phyloP scores from a whole-genome alignment of 2,888 invertebrate genomes.

The Notodonta ziczac region DNA sequence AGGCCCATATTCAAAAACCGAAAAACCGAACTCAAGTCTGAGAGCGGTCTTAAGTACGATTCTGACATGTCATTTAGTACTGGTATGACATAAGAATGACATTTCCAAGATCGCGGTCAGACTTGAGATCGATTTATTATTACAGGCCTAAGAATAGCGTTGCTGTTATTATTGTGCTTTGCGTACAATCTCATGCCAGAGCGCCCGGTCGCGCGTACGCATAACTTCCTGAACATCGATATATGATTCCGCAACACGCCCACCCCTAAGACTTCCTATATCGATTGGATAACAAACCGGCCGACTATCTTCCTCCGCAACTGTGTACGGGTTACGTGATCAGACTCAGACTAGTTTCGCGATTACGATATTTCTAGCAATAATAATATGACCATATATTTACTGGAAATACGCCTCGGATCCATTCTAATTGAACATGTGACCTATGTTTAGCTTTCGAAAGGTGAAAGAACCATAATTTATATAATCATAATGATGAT shows the following conservation, averaged over 20 bases:
- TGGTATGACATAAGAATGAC: too few species aligned
- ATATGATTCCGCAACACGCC: background rate
- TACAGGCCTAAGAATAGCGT: too few species aligned
- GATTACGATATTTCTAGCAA: background rate
- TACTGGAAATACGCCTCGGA: background rate
- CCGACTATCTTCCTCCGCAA: conserved; percentile 32
- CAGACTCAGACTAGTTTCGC: background rate
- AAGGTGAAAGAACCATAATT: background rate
- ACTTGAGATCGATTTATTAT: too few species aligned
- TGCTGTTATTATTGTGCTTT: too few species aligned
- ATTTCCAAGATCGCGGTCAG: too few species aligned
- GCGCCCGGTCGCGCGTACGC: too few species aligned
- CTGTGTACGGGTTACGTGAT: conserved; percentile 30
- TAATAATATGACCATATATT: background rate
- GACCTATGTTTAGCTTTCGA: background rate
- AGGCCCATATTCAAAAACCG: too few species aligned
- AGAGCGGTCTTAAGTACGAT: too few species aligned
- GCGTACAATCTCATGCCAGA: too few species aligned
- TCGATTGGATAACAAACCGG: conserved; percentile 38
- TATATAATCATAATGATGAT: too few species aligned
- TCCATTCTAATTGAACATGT: background rate
- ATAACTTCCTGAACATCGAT: background rate
- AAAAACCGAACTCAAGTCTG: too few species aligned
- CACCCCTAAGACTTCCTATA: conserved; percentile 25
- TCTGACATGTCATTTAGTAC: too few species aligned